Conservation (phyloP, 2,113 vertebrate species). For the Globicephala melas region DNA sequence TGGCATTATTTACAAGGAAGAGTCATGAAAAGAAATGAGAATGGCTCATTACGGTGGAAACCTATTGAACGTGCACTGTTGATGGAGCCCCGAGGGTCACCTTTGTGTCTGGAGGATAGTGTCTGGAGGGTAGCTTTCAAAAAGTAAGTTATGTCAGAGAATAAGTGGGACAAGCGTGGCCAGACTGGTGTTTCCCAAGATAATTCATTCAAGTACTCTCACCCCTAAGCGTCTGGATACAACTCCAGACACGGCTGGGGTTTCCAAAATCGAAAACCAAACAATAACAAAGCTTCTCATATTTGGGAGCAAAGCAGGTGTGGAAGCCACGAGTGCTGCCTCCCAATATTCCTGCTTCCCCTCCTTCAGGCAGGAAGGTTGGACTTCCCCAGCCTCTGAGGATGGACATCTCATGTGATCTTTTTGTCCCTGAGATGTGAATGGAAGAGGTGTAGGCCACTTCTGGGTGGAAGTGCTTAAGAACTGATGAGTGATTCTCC, state of each 20-base stretch:
- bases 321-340: neutral
- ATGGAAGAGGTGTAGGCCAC: neutral
- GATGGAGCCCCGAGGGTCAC: neutral
- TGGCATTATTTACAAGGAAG: neutral
- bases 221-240: neutral
- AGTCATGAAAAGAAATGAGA: neutral
- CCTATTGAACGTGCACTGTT: too few species aligned
- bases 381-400: neutral
- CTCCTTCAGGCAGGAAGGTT: neutral
- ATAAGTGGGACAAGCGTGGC: neutral
- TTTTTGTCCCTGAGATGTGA: neutral
- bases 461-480: neutral
- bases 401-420: neutral
- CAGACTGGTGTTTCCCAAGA: neutral
- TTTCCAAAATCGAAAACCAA: neutral
- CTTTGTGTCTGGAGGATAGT: neutral
- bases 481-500: neutral
- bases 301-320: neutral
- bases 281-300: neutral
- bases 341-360: neutral
- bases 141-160: neutral
- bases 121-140: neutral
- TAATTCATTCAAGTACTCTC: neutral
- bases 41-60: neutral
- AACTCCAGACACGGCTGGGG: neutral